Evolutionary conservation across 2,888 invertebrate genomes (phyloP).

Genomic region (Diaperis boleti): DNA sequence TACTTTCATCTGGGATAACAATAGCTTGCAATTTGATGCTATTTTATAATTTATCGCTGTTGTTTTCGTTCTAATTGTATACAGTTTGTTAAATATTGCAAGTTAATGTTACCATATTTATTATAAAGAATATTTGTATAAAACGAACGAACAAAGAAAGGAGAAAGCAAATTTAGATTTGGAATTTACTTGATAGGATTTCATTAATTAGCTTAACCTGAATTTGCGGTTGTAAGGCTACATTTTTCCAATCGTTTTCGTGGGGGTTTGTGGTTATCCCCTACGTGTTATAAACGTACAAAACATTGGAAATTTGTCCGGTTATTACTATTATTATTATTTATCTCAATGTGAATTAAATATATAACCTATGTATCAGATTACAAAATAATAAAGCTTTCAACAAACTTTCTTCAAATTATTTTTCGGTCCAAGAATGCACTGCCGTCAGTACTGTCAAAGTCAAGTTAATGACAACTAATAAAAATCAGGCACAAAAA

Average conservation of each 20-base stretch:
- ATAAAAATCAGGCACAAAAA: no score
- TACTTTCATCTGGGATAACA: conserved; percentile 42
- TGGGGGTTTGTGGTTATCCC: conserved; percentile 60
- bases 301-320: conserved; percentile 42
- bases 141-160: conserved; percentile 50
- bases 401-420: conserved; percentile 51
- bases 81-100: conserved; percentile 52
- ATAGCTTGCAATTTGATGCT: conserved; percentile 51
- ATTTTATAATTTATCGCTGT: conserved; percentile 49
- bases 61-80: conserved; percentile 52
- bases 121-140: conserved; percentile 57
- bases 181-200: conserved; percentile 39
- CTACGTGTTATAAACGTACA: conserved; percentile 34
- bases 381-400: conserved; percentile 62
- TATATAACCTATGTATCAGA: conserved; percentile 64
- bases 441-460: neutral
- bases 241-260: conserved; percentile 39
- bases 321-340: conserved; percentile 54
- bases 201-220: conserved; percentile 42
- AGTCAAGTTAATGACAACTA: neutral
- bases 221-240: conserved; percentile 37
- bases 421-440: neutral
- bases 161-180: conserved; percentile 50
- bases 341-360: conserved; percentile 64
- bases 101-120: conserved; percentile 56